Evolutionary conservation across 2,797 vertebrate genomes (phyloP).

Genomic region (Urophycis tenuis): DNA sequence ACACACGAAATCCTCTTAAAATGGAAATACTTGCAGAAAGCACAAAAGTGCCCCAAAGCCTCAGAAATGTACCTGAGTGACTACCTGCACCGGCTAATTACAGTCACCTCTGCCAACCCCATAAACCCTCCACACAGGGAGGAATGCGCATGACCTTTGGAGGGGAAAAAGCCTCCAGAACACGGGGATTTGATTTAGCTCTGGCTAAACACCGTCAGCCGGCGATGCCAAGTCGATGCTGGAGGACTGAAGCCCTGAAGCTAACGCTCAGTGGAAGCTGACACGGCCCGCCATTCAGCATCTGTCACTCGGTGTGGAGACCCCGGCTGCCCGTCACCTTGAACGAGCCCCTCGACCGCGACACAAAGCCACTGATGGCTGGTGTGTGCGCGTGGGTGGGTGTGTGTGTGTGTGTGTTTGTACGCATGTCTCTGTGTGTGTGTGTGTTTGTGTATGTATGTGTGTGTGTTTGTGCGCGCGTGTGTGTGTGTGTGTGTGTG

Average conservation of each 20-base stretch:
- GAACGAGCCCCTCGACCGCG: slow-evolving; percentile 37
- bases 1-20: too few species aligned
- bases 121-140: neutral
- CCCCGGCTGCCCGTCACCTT: slow-evolving; percentile 48
- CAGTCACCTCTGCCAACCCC: neutral
- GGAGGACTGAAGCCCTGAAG: neutral
- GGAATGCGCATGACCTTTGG: neutral
- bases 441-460: slow-evolving; percentile 31
- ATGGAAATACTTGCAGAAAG: too few species aligned
- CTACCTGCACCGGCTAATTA: neutral
- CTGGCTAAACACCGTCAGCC: neutral
- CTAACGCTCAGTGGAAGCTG: neutral
- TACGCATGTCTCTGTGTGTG: slow-evolving; percentile 4
- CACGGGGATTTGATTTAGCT: neutral
- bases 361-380: slow-evolving; percentile 51
- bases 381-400: slow-evolving; percentile 32
- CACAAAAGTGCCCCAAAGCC: neutral
- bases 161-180: neutral
- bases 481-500: slow-evolving; percentile 15
- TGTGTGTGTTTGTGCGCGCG: slow-evolving; percentile 24
- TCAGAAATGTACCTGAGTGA: neutral
- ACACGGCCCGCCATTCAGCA: slow-evolving; percentile 30
- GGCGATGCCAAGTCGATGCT: neutral
- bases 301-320: slow-evolving; percentile 34
- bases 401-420: slow-evolving; percentile 22